phyloP scores from a whole-genome alignment of 2,888 invertebrate genomes.

The Lasioglossum zephyrum region DNA sequence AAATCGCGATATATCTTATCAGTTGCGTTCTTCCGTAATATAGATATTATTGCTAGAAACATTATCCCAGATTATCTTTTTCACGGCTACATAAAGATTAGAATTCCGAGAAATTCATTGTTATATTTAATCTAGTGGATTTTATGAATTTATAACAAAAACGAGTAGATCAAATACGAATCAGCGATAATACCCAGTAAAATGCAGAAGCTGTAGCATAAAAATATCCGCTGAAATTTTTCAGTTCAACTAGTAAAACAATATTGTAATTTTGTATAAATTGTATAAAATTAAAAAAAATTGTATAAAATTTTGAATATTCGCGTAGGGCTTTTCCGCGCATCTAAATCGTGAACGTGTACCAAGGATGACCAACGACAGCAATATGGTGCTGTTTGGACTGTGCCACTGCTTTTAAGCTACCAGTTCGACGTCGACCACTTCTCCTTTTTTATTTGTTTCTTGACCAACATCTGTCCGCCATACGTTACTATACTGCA shows the following conservation, averaged over 20 bases:
- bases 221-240: not conserved
- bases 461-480: slow-evolving; percentile 75
- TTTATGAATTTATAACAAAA: not conserved
- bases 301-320: too few relatives aligned
- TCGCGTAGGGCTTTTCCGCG: too few relatives aligned
- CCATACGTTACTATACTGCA: slow-evolving; percentile 63
- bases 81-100: not conserved
- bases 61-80: not conserved
- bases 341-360: slow-evolving; percentile 20
- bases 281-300: too few relatives aligned
- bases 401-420: slow-evolving; percentile 53
- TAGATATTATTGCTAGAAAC: not conserved
- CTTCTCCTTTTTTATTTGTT: slow-evolving; percentile 67
- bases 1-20: not conserved
- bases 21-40: not conserved
- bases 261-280: too few relatives aligned
- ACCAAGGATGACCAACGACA: slow-evolving; percentile 55
- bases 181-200: not conserved
- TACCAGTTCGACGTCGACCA: slow-evolving; percentile 59
- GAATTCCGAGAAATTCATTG: not conserved
- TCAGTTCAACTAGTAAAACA: not conserved
- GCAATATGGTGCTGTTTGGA: slow-evolving; percentile 47
- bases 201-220: not conserved
- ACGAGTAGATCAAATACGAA: not conserved
- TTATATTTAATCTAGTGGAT: too few relatives aligned